Conservation (phyloP, 2,113 vertebrate genomes). For the Trochalopteron elliotii region DNA sequence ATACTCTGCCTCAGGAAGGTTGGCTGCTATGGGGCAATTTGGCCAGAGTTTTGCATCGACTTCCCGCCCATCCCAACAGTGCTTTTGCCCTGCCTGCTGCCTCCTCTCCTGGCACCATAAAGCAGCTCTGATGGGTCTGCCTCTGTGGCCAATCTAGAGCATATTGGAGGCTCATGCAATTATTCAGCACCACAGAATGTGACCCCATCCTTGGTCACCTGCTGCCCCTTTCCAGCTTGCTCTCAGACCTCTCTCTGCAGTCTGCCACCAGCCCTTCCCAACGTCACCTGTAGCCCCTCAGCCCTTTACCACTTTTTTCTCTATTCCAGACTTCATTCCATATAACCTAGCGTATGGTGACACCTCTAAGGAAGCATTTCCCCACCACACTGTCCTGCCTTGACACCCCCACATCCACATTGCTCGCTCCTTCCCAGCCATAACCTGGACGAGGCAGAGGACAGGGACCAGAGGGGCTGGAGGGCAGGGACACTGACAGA, state of each 20-base stretch:
- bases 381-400: neutral
- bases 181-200: neutral
- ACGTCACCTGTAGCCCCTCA: neutral
- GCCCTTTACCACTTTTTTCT: neutral
- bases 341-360: neutral
- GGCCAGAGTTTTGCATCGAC: neutral
- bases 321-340: neutral
- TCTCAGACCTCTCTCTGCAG: neutral
- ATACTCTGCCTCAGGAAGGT: rapidly evolving
- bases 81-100: neutral
- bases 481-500: neutral
- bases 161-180: rapidly evolving
- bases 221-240: neutral
- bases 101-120: neutral
- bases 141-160: neutral
- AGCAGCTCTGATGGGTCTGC: neutral
- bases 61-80: neutral
- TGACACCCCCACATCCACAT: rapidly evolving
- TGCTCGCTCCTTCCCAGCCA: neutral
- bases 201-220: neutral
- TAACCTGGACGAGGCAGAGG: neutral
- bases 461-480: neutral
- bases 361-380: neutral
- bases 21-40: neutral
- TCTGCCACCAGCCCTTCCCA: neutral